Evolutionary conservation across 1,140 invertebrate species (phyloP), one percentile per base, ranked within the genome.

Genomic region (Drosophila takahashii): DNA sequence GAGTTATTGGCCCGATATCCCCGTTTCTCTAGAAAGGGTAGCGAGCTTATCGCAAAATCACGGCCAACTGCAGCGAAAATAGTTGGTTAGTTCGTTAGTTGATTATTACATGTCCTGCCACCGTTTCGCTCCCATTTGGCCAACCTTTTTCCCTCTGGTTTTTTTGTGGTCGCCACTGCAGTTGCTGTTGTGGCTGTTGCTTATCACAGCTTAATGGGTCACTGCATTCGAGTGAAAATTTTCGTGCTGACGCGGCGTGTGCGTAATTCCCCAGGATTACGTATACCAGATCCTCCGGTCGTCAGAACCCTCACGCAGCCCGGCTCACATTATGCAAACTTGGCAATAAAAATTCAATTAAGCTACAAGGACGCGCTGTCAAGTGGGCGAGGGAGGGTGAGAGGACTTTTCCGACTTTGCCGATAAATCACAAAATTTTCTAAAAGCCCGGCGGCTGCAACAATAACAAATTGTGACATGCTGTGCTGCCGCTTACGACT

Each of bases 261-360:
- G 71, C 83, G 57, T 72, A 85, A 79, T 81, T 18, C 56, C 22
- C 42, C 27, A 45, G 65, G 80, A 79, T 84, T 84, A 80, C 81
- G 76, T 72, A 83, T 76, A 76, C 70, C 44, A 58, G 53, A 62
- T 62, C 36, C 59, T 41, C 39, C 13, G 26, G n/a, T 22, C 36
- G 34, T 58, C 18, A 26, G 26, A 37, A 32, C 26, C 22, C 53
- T 56, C 53, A 18, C 48, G 60, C 41, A 72, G 53, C 39, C 45
- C 32, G 76, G 42, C 52, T 79, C 62, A 67, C 79, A 89, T 89
- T 89, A 89, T 89, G 84, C 84, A 89, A 89, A 89, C 79, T 84
- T 84, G 72, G 84, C 84, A 89, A 89, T 89, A 89, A 89, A 89
- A 89, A 89, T 89, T 89, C 85, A 89, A 89, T 89, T 89, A 89